These are phyloP conservation scores for Aplochiton taeniatus DNA, from an alignment of 2,797 vertebrate genomes.

Conservation along the genomic window DNA sequence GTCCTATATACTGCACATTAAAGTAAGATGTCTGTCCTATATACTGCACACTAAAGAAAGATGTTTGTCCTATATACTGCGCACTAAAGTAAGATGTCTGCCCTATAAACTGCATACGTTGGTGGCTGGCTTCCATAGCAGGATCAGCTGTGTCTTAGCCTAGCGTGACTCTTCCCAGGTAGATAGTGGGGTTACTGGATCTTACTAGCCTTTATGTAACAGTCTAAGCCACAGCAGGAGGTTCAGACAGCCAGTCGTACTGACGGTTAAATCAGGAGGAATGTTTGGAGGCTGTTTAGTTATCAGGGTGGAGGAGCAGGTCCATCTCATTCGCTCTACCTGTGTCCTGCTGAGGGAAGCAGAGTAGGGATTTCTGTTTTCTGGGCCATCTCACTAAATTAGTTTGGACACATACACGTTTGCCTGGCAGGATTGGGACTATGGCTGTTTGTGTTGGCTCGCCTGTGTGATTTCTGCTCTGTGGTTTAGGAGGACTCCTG, in stretches of 20 bases:
- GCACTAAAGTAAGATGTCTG: no score
- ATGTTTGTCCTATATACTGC: no score
- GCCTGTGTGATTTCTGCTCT: slow-evolving; percentile 2
- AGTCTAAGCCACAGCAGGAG: slow-evolving; percentile 45
- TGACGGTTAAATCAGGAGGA: slow-evolving; percentile 52
- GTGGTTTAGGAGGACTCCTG: not conserved
- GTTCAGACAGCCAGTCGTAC: slow-evolving; percentile 47
- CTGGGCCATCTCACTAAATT: slow-evolving; percentile 35
- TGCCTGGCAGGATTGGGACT: not conserved
- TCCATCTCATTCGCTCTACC: slow-evolving; percentile 6
- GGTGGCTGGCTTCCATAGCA: not conserved
- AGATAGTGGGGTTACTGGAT: not conserved
- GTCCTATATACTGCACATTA: no score
- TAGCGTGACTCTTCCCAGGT: slow-evolving; percentile 32
- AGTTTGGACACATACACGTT: slow-evolving; percentile 19
- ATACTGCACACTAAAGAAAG: no score
- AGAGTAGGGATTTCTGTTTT: slow-evolving; percentile 45
- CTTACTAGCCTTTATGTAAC: slow-evolving; percentile 53
- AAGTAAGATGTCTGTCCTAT: no score
- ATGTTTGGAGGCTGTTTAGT: slow-evolving; percentile 41
- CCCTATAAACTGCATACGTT: no score
- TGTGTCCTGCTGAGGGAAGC: slow-evolving; percentile 41
- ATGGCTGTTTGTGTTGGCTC: not conserved
- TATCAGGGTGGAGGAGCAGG: slow-evolving; percentile 20
- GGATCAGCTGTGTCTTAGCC: slow-evolving; percentile 12